phyloP scores from a whole-genome alignment of 2,113 vertebrate genomes.

The Emydura subglobosa region DNA sequence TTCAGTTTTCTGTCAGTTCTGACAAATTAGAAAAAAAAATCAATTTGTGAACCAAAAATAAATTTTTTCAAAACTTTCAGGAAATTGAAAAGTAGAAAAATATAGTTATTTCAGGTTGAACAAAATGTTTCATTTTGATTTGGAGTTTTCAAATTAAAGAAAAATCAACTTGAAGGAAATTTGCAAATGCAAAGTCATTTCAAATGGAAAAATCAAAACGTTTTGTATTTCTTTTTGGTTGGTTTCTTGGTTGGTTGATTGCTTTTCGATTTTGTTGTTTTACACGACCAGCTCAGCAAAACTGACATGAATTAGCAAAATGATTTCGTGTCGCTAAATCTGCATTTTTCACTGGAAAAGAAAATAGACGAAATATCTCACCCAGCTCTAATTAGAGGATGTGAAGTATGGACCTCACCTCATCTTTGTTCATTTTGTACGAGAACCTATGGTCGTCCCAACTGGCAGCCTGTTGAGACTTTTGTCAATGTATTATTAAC shows the following conservation, averaged over 20 bases:
- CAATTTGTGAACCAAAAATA: not conserved
- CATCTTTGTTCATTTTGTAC: rapidly evolving
- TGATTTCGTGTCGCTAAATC: not conserved
- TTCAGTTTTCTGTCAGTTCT: not conserved
- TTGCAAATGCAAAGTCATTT: no score
- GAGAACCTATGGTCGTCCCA: rapidly evolving
- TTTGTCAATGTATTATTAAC: rapidly evolving
- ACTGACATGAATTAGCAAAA: not conserved
- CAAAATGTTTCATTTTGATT: no score
- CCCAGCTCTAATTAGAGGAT: rapidly evolving
- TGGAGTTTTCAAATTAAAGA: no score
- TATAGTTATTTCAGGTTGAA: not conserved
- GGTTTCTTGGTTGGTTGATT: not conserved
- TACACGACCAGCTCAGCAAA: not conserved
- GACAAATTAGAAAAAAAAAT: not conserved
- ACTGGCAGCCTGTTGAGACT: rapidly evolving
- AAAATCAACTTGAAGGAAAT: no score
- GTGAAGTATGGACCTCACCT: not conserved
- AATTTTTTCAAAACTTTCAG: not conserved
- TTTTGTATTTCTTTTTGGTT: not conserved
- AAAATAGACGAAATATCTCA: not conserved
- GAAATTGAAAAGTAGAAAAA: not conserved
- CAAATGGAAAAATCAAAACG: no score
- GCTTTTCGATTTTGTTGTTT: not conserved
- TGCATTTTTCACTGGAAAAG: not conserved